Evolutionary conservation across 92 coral and sea anemone genomes (phyloP).

Genomic region (Blastomussa wellsi): DNA sequence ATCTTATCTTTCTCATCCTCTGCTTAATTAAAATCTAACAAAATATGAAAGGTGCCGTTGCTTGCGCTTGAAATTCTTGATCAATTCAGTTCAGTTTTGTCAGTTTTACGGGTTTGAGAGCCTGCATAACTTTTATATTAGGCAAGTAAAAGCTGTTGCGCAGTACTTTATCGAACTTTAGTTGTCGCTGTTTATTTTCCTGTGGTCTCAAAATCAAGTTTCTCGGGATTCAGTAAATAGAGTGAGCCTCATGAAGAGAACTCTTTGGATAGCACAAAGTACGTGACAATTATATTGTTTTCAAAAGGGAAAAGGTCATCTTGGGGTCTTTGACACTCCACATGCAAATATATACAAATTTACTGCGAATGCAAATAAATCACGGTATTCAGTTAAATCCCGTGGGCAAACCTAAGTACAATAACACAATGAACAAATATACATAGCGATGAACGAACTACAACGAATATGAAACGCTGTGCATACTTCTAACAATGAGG

Average conservation of each 20-base stretch:
- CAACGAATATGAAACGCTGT: not conserved
- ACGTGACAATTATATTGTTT: slow-evolving; percentile 1
- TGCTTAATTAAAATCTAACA: too few species aligned
- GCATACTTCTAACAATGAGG: not conserved
- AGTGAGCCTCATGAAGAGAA: not conserved
- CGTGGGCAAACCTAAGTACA: not conserved
- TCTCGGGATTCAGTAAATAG: too few species aligned
- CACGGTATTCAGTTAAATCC: not conserved
- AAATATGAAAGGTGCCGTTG: too few species aligned
- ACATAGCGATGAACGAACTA: slow-evolving; percentile 15
- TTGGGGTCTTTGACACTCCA: not conserved
- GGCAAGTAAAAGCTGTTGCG: too few species aligned
- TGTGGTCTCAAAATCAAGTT: too few species aligned
- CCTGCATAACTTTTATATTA: too few species aligned
- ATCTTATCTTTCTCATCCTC: too few species aligned
- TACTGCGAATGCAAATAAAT: slow-evolving; percentile 8
- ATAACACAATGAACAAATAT: not conserved
- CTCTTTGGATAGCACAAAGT: not conserved
- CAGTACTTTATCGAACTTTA: too few species aligned
- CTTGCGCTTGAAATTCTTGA: too few species aligned
- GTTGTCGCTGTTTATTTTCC: not conserved
- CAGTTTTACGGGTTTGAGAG: too few species aligned
- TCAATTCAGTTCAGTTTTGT: too few species aligned
- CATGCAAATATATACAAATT: not conserved
- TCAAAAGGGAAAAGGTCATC: not conserved